Conservation (phyloP, 2,888 invertebrate species). For the Agrochola circellaris region DNA sequence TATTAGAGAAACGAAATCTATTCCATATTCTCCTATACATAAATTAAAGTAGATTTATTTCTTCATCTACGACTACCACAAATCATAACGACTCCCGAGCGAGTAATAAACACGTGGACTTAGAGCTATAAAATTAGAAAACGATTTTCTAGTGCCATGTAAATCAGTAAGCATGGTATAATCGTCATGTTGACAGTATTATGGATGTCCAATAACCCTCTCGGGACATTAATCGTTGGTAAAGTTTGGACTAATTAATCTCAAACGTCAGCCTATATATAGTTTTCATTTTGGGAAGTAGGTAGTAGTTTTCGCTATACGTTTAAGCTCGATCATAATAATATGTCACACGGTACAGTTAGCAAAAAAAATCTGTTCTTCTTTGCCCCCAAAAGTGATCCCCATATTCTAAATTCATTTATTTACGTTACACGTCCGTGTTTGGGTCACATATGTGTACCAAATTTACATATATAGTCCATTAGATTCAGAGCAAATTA, state of each 20-base stretch:
- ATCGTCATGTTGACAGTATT: constrained; percentile 56
- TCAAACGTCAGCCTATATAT: constrained; percentile 16
- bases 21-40: constrained; percentile 2
- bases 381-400: too few relatives aligned
- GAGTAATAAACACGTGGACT: constrained; percentile 20
- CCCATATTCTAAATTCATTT: too few relatives aligned
- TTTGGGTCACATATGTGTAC: too few relatives aligned
- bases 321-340: too few relatives aligned
- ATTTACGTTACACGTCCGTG: too few relatives aligned
- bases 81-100: constrained; percentile 43
- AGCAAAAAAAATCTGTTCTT: too few relatives aligned
- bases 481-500: too few relatives aligned
- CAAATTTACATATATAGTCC: too few relatives aligned
- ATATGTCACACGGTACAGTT: too few relatives aligned
- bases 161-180: constrained; percentile 21
- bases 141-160: constrained; percentile 20
- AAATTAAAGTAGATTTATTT: constrained; percentile 34
- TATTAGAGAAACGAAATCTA: neutral
- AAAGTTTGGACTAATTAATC: constrained; percentile 4
- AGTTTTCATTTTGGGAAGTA: constrained; percentile 24
- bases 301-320: neutral
- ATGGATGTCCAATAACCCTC: constrained; percentile 50
- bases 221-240: constrained; percentile 34
- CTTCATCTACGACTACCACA: neutral
- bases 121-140: constrained; percentile 45